phyloP scores from a whole-genome alignment of 2,113 vertebrate genomes.

The Hirundichthys speculiger region DNA sequence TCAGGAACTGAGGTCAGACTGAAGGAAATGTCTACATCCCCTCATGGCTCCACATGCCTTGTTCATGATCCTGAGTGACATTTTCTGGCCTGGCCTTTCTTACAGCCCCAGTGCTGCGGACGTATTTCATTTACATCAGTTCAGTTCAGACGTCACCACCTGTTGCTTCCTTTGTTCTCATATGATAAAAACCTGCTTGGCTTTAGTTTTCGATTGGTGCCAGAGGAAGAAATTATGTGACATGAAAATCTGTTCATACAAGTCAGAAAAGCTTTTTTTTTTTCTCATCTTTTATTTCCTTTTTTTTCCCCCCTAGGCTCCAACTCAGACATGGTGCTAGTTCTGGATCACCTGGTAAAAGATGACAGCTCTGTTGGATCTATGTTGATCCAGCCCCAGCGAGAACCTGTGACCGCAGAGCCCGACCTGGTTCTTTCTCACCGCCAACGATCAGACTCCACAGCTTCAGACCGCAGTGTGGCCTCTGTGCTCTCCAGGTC shows the following conservation, averaged over 20 bases:
- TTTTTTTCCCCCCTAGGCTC: slow-evolving; percentile 61
- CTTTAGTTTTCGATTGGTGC: neutral
- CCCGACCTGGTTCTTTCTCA: slow-evolving; percentile 64
- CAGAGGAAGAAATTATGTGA: too few species aligned
- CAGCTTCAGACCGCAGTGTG: slow-evolving; percentile 61
- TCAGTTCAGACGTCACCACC: slow-evolving; percentile 22
- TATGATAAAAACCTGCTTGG: neutral
- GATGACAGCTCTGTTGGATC: slow-evolving; percentile 68
- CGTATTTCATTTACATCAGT: slow-evolving; percentile 55
- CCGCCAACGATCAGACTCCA: slow-evolving; percentile 67
- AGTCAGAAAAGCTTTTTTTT: too few species aligned
- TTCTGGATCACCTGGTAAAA: slow-evolving; percentile 79
- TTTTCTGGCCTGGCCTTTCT: slow-evolving; percentile 30
- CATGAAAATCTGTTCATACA: too few species aligned
- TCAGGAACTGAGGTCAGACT: slow-evolving; percentile 62
- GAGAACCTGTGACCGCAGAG: slow-evolving; percentile 62
- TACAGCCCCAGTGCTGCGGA: slow-evolving; percentile 18
- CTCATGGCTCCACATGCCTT: slow-evolving; percentile 60
- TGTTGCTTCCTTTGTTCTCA: slow-evolving; percentile 15
- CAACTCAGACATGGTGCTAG: slow-evolving; percentile 76
- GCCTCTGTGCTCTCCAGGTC: slow-evolving; percentile 47
- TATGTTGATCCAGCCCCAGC: slow-evolving; percentile 58
- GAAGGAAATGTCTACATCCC: slow-evolving; percentile 71
- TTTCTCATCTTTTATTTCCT: slow-evolving; percentile 8
- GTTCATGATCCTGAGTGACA: slow-evolving; percentile 54